Base-by-base conservation (phyloP, 1,140 invertebrate species). In the Drosophila nebulosa region DNA sequence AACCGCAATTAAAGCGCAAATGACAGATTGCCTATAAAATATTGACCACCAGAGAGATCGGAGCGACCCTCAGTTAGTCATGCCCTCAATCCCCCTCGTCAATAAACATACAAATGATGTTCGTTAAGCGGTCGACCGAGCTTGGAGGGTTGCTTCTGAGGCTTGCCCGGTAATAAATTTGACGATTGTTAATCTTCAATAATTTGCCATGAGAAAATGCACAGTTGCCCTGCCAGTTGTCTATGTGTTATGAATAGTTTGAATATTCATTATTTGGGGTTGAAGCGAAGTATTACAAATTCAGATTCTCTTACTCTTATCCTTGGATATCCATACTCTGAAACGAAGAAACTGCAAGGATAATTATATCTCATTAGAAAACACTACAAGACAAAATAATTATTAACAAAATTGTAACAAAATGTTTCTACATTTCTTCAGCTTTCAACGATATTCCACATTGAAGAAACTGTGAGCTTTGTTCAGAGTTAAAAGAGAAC, bases 181-280 rank as follows among this genome's bases (percentile, higher is more conserved):
- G 83, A 88, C 79, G 80, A 88, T 88, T 80, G 72, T 88, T 88
- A 88, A 88, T 88, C 83, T 81, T 79, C 59, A 65, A 88, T 88
- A 88, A 88, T 88, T 88, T 88, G 78, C 75, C 83, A 79, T 88
- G 83, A 88, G 83, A 88, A 88, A 88, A 83, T 71, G 42, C 32
- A 64, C 65, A 79, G 67, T 39, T n/a, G n/a, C n/a, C 64, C 46
- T 59, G 63, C 14, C 66, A 66, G 74, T 78, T 77, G 80, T 35
- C 32, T 39, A 27, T 52, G 39, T 36, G 74, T 61, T 16, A 69
- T 64, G 66, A 58, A 63, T 80, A 68, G 65, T 70, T 83, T 64
- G 10, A 36, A 14, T 71, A 39, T 64, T 73, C 73, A 79, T 73
- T 68, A 79, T 65, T 42, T n/a, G 3, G 1, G 24, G 14, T 30